Conservation (phyloP, 2,888 invertebrate genomes). For the Geotrupes spiniger region DNA sequence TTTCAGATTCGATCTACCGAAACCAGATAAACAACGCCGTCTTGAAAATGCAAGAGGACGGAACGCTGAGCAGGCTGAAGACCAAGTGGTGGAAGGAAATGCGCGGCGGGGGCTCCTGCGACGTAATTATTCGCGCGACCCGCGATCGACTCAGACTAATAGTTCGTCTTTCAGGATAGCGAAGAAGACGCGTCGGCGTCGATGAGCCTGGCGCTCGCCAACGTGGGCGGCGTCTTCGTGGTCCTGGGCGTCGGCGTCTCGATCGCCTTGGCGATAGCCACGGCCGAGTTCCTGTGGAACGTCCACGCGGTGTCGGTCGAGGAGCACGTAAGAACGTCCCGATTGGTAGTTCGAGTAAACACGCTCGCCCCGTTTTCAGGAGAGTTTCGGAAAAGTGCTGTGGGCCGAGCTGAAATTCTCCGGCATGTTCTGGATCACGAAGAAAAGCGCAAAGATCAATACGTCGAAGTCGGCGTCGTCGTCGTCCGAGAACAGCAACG, state of each 20-base stretch:
- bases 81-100: conserved; percentile 83
- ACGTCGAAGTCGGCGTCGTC: too few relatives aligned
- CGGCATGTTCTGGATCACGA: too few relatives aligned
- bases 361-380: too few relatives aligned
- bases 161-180: conserved; percentile 8
- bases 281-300: conserved; percentile 85
- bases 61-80: conserved; percentile 73
- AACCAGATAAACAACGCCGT: conserved; percentile 79
- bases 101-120: conserved; percentile 52
- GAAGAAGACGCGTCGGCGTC: conserved; percentile 37
- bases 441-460: too few relatives aligned
- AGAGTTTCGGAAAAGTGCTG: too few relatives aligned
- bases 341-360: too few relatives aligned
- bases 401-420: too few relatives aligned
- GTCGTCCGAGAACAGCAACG: too few relatives aligned
- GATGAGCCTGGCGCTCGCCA: conserved; percentile 77
- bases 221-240: conserved; percentile 89
- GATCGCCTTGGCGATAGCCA: conserved; percentile 68
- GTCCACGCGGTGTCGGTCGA: conserved; percentile 74
- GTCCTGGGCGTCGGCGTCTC: conserved; percentile 73
- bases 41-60: conserved; percentile 81
- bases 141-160: neutral
- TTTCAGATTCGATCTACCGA: conserved; percentile 60
- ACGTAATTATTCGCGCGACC: too few relatives aligned
- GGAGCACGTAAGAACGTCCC: conserved; percentile 74